These are phyloP conservation scores for Pristis pectinata DNA, from an alignment of 2,797 vertebrate species.

Conservation along the genomic window DNA sequence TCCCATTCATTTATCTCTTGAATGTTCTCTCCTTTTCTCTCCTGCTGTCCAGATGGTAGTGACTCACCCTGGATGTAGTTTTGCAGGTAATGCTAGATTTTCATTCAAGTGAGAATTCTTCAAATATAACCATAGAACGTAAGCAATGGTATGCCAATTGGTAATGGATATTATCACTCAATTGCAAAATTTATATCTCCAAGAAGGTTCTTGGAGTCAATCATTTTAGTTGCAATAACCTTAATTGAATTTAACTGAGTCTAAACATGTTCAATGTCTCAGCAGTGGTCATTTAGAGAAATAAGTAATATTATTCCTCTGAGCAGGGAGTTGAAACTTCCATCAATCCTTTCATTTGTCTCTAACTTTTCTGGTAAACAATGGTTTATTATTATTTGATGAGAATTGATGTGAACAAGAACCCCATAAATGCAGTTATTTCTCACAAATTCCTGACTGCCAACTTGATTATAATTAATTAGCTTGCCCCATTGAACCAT, in stretches of 20 bases:
- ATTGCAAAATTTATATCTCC: not conserved
- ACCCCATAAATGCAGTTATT: not conserved
- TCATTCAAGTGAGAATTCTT: not conserved
- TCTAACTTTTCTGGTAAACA: not conserved
- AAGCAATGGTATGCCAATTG: not conserved
- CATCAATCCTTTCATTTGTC: not conserved
- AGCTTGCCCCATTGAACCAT: not conserved
- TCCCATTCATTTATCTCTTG: not conserved
- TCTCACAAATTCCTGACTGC: not conserved
- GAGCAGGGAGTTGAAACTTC: not conserved
- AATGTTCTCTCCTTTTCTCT: not conserved
- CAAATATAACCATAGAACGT: not conserved
- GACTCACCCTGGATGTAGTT: not conserved
- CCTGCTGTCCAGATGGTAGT: not conserved
- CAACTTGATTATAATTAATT: not conserved
- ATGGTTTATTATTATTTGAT: not conserved
- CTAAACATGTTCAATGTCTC: not conserved
- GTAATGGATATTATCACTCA: not conserved
- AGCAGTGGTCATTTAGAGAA: not conserved
- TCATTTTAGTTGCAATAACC: not conserved
- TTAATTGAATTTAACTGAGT: not conserved
- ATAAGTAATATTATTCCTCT: not conserved
- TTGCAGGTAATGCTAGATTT: not conserved
- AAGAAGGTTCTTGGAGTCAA: not conserved
- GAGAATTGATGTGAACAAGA: not conserved